Base-by-base conservation (phyloP, 2,888 invertebrate species). In the Plusia festucae region DNA sequence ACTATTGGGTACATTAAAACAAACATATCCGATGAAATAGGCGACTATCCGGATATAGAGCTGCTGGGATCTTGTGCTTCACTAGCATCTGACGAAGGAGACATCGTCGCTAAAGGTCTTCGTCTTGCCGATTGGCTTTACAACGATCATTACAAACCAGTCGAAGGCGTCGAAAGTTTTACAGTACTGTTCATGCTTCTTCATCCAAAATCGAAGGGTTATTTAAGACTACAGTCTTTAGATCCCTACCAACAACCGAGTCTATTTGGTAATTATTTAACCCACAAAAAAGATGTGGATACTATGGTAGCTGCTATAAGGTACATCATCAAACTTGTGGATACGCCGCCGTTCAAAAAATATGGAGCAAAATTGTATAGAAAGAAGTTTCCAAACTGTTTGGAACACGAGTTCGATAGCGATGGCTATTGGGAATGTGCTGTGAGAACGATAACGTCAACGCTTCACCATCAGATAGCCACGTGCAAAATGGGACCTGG, bases 211-310 rank as follows among this genome's bases (percentile, higher is more conserved):
- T 97, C 97, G 27, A 93, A 94, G 57, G 98, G 98, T 0, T 91
- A 94, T 73, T 83, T 98, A 53, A 95, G 94, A 77, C 90, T 98
- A 7, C 93, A 95, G 68, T 96, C 96, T 0, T 91, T 84, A 7
- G 95, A 97, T 89, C 97, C 97, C 0, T 93, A 96, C 63, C 95
- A 96, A 16, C 94, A 96, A 63, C 97, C 97, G 0, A 90, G 96
- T 32, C 95, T 98, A 65, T 96, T 97, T 79, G 97, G 97, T 0
- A 97, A 97, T 88, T 98, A 98, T 84, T 95, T 98, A 73, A 93
- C 96, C 1, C 94, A 96, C 56, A 93, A 93, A 8, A 89, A 95
- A 62, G 98, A 98, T 76, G 85, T 96, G 0, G 93, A 93, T 22
- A 94, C 96, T 0, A 87, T 96, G 79, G 86, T 97, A 53, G 96